A percentile compares a stretch with the other conserved stretches of the same genome.
These are phyloP conservation scores for Acromyrmex heyeri DNA, from an alignment of 1,140 invertebrate genomes.

Conservation along the genomic window DNA sequence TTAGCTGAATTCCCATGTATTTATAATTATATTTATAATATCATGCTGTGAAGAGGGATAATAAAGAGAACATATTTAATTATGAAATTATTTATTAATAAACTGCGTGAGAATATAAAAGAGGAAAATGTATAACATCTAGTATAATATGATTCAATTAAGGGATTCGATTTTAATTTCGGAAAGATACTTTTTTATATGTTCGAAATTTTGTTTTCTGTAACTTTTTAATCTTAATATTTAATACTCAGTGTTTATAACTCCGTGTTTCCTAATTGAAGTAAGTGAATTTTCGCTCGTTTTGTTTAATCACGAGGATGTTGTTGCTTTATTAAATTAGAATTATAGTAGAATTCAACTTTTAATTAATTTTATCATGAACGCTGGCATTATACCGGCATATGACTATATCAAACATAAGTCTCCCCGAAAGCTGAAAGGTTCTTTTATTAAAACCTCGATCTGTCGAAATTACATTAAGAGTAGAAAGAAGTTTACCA, in stretches of 20 bases:
- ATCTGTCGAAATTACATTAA: constrained; percentile 36
- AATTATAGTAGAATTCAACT: neutral
- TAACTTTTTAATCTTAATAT: neutral
- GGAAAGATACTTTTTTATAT: neutral
- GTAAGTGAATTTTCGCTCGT: neutral
- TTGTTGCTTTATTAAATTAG: constrained; percentile 30
- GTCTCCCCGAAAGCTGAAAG: constrained; percentile 18
- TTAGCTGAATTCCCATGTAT: constrained; percentile 1
- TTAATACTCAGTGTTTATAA: neutral
- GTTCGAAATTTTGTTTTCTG: neutral
- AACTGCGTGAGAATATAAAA: neutral
- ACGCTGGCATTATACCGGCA: neutral
- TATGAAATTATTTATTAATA: constrained; percentile 33
- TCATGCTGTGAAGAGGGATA: neutral
- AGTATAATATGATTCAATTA: neutral
- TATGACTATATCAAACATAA: constrained; percentile 20
- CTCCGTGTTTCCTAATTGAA: neutral
- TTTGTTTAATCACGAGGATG: constrained; percentile 32
- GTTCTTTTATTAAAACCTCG: constrained; percentile 40
- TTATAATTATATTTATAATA: constrained; percentile 22
- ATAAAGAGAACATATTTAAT: neutral
- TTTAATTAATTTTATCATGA: constrained; percentile 34
- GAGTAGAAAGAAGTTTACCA: constrained; percentile 31
- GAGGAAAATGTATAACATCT: neutral
- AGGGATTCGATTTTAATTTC: neutral